A percentile compares a stretch with the other conserved stretches of the same genome.
These are phyloP conservation scores for Taphrorychus bicolor DNA, from an alignment of 2,888 invertebrate species.

Conservation along the genomic window DNA sequence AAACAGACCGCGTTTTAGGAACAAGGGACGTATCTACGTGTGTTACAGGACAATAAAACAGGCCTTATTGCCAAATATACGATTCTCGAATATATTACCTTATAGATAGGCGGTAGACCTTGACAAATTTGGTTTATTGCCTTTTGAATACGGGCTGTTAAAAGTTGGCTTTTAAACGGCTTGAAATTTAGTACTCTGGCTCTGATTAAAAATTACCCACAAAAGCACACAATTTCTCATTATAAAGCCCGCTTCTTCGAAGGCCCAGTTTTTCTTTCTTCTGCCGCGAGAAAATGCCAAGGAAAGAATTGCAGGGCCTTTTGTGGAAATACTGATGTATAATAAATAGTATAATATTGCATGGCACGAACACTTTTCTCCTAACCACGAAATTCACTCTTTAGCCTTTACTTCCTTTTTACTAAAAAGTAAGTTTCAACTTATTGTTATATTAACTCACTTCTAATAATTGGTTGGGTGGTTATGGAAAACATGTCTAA, in stretches of 20 bases:
- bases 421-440: conserved; percentile 24
- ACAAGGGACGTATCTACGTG: conserved; percentile 3
- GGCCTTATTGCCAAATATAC: conserved; percentile 46
- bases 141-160: conserved; percentile 43
- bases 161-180: conserved; percentile 9
- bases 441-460: conserved; percentile 31
- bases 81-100: conserved; percentile 47
- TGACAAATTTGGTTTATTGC: conserved; percentile 47
- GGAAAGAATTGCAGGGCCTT: background rate
- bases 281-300: too few relatives aligned
- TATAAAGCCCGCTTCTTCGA: background rate
- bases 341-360: conserved; percentile 35
- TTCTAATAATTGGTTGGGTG: conserved; percentile 22
- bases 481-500: conserved; percentile 33
- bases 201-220: conserved; percentile 5
- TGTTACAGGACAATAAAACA: conserved; percentile 49
- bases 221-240: conserved; percentile 9
- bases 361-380: conserved; percentile 40
- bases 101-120: conserved; percentile 49
- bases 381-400: conserved; percentile 38
- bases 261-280: background rate
- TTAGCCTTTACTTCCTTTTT: conserved; percentile 15
- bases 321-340: background rate
- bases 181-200: background rate
- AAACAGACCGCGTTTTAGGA: conserved; percentile 10